A percentile compares a stretch with the other conserved stretches of the same genome.
phyloP scores from a whole-genome alignment of 2,888 invertebrate species.

The Melanargia galathea region DNA sequence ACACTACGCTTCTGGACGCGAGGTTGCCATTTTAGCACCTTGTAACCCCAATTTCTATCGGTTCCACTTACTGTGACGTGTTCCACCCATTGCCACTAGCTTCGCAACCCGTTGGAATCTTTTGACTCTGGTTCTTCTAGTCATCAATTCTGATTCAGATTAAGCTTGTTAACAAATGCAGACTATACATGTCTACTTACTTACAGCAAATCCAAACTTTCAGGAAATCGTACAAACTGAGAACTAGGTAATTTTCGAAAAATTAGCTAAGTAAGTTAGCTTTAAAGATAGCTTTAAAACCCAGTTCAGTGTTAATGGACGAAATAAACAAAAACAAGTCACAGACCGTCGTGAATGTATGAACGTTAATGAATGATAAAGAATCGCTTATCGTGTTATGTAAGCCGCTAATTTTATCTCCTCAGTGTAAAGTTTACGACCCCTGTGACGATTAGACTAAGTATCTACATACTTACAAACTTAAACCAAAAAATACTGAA shows the following conservation, averaged over 20 bases:
- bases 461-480: neutral
- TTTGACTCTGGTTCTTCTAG: too few relatives aligned
- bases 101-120: too few relatives aligned
- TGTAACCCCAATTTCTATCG: too few relatives aligned
- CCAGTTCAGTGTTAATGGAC: neutral
- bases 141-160: too few relatives aligned
- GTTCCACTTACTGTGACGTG: too few relatives aligned
- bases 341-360: neutral
- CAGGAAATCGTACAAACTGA: neutral
- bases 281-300: neutral
- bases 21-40: too few relatives aligned
- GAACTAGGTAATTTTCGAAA: neutral
- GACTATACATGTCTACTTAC: too few relatives aligned
- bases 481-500: too few relatives aligned
- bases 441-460: constrained; percentile 33
- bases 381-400: constrained; percentile 30
- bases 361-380: constrained; percentile 10
- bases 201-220: neutral
- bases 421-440: constrained; percentile 59
- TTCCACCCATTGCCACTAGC: too few relatives aligned
- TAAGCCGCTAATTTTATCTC: constrained; percentile 44
- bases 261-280: neutral
- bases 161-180: too few relatives aligned
- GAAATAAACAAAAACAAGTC: constrained; percentile 14
- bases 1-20: too few relatives aligned